Conservation (phyloP, 1,140 invertebrate genomes). For the Nymphalis io region DNA sequence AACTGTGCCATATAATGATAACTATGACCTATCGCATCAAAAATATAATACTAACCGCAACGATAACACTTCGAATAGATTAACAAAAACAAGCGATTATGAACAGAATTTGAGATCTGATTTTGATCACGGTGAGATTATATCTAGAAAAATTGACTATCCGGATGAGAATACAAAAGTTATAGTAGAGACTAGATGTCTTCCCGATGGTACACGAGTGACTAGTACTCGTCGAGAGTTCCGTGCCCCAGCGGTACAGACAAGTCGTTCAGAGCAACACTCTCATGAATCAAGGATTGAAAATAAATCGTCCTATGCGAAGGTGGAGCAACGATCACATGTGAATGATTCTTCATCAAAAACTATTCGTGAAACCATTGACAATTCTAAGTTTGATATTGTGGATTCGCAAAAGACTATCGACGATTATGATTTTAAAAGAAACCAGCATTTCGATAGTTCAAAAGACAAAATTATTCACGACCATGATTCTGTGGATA, state of each 20-base stretch:
- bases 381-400: constrained; percentile 51
- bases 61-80: constrained; percentile 47
- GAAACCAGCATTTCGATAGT: constrained; percentile 34
- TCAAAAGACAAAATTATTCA: constrained; percentile 26
- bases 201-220: constrained; percentile 84
- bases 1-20: constrained; percentile 61
- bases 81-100: constrained; percentile 49
- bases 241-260: constrained; percentile 65
- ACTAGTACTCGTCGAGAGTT: constrained; percentile 84
- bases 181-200: constrained; percentile 82
- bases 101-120: constrained; percentile 53
- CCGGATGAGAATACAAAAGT: constrained; percentile 84
- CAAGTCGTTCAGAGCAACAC: constrained; percentile 56
- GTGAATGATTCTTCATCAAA: constrained; percentile 55
- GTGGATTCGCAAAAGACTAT: constrained; percentile 64
- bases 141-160: constrained; percentile 82
- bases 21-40: constrained; percentile 48
- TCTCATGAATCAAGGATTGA: constrained; percentile 59
- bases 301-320: constrained; percentile 52
- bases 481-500: constrained; percentile 37
- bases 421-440: constrained; percentile 67
- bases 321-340: constrained; percentile 51
- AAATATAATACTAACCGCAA: constrained; percentile 52
- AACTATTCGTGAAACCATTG: constrained; percentile 48
- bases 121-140: constrained; percentile 67